A percentile compares a stretch with the other conserved stretches of the same genome.
Evolutionary conservation across 2,797 vertebrate species (phyloP).

Genomic region (Australoheros facetus): DNA sequence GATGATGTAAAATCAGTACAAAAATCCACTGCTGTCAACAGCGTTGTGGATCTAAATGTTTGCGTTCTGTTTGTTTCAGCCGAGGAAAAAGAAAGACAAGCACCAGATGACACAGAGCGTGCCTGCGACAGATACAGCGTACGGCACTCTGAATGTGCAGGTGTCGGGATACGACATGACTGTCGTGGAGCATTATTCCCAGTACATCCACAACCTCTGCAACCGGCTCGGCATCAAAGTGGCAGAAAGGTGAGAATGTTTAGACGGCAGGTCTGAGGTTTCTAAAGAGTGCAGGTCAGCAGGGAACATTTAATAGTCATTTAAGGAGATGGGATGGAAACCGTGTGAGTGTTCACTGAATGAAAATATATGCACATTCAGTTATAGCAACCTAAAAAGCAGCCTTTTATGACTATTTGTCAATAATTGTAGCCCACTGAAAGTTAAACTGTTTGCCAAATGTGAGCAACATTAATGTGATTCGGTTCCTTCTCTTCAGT

Average conservation of each 20-base stretch:
- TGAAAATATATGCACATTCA: too few relatives aligned
- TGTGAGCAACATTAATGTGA: neutral
- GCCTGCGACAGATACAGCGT: constrained; percentile 76
- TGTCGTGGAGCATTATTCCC: constrained; percentile 86
- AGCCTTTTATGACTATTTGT: too few relatives aligned
- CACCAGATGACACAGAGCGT: constrained; percentile 80
- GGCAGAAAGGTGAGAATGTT: constrained; percentile 80
- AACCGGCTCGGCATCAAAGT: constrained; percentile 84
- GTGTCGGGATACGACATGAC: constrained; percentile 89
- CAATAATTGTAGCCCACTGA: neutral
- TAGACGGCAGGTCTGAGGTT: neutral
- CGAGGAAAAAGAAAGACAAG: constrained; percentile 83
- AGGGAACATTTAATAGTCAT: neutral
- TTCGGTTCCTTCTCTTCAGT: accelerated
- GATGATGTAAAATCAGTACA: too few relatives aligned
- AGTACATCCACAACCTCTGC: constrained; percentile 90
- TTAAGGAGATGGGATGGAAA: too few relatives aligned
- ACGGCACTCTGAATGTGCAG: constrained; percentile 86
- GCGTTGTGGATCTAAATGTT: neutral
- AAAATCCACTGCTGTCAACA: neutral
- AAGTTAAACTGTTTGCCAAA: neutral
- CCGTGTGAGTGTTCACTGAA: too few relatives aligned
- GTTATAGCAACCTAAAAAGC: too few relatives aligned
- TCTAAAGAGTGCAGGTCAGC: neutral
- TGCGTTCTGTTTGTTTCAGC: constrained; percentile 10